Evolutionary conservation across 2,888 invertebrate species (phyloP), one percentile per base, ranked within the genome.

Genomic region (Stegana nigrithorax): DNA sequence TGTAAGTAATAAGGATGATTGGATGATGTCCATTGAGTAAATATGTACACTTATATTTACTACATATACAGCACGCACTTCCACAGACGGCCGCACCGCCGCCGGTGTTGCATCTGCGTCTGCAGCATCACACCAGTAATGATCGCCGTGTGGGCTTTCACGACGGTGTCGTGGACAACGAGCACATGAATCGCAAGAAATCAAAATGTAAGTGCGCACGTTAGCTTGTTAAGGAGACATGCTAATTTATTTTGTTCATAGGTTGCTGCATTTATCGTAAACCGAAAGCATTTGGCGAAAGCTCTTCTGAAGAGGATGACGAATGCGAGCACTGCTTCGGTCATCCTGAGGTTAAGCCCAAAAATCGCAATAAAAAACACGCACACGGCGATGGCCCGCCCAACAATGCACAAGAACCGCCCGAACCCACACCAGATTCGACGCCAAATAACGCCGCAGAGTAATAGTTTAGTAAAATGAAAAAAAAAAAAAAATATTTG

Each of bases 221-320:
- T 23, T 14, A n/a, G 12, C 44, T 23, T n/a, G 17, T 39, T 14
- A n/a, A 12, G 32, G 2, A 32, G 2, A 32, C 10, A 32, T 32
- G 3, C n/a, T n/a, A n/a, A n/a, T n/a, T n/a, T n/a, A n/a, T n/a
- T n/a, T n/a, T n/a, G n/a, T 32, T 39, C 17, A n/a, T n/a, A 96
- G 96, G 95, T 87, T 97, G 97, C 83, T 97, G 97, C 85, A 93
- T 97, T 80, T 97, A 95, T 85, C 92, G 92, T 80, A 97, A 97
- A 85, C 95, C 94, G n/a, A 89, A 89, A 72, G 89, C 89, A 42
- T 96, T 97, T 87, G 96, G 91, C 50, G 97, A 97, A 84, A 95
- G 95, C 44, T 95, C 95, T 68, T 93, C 93, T 0, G 93, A 93
- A 62, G 90, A 91, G 44, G 91, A 91, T 62, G 91, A 92, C 57